Conservation (phyloP, 2,888 invertebrate genomes). For the Latheticus oryzae region DNA sequence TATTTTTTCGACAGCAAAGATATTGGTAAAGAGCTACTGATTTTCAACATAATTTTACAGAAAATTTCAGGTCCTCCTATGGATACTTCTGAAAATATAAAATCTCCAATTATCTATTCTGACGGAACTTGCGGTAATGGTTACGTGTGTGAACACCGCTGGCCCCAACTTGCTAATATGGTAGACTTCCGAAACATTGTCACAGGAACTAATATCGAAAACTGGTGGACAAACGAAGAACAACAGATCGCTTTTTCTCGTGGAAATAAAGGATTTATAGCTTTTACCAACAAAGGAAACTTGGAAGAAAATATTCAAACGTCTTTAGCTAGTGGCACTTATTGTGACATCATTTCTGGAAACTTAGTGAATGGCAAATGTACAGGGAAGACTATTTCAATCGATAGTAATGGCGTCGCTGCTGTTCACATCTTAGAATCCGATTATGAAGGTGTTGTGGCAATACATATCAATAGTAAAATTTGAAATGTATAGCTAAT, state of each 20-base stretch:
- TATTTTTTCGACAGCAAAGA: slow-evolving; percentile 74
- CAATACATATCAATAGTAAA: slow-evolving; percentile 69
- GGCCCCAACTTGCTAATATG: slow-evolving; percentile 21
- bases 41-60: not conserved
- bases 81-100: slow-evolving; percentile 62
- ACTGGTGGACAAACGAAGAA: slow-evolving; percentile 86
- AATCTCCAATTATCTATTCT: slow-evolving; percentile 70
- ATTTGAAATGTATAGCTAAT: too few species aligned
- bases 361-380: slow-evolving; percentile 70
- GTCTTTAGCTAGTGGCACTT: slow-evolving; percentile 68
- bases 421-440: slow-evolving; percentile 68
- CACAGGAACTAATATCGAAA: slow-evolving; percentile 65
- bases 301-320: slow-evolving; percentile 12
- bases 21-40: slow-evolving; percentile 64
- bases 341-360: slow-evolving; percentile 89
- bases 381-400: slow-evolving; percentile 74
- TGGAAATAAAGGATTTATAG: slow-evolving; percentile 76
- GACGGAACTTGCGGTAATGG: slow-evolving; percentile 77
- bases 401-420: slow-evolving; percentile 71
- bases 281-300: slow-evolving; percentile 52
- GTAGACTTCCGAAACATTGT: slow-evolving; percentile 24
- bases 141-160: slow-evolving; percentile 76
- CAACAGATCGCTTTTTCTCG: slow-evolving; percentile 89
- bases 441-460: slow-evolving; percentile 77
- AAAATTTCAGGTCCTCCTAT: too few species aligned